Percentiles rank a stretch among this genome's conserved stretches.
Conservation (phyloP, 2,888 invertebrate genomes). For the Gerris lacustris region DNA sequence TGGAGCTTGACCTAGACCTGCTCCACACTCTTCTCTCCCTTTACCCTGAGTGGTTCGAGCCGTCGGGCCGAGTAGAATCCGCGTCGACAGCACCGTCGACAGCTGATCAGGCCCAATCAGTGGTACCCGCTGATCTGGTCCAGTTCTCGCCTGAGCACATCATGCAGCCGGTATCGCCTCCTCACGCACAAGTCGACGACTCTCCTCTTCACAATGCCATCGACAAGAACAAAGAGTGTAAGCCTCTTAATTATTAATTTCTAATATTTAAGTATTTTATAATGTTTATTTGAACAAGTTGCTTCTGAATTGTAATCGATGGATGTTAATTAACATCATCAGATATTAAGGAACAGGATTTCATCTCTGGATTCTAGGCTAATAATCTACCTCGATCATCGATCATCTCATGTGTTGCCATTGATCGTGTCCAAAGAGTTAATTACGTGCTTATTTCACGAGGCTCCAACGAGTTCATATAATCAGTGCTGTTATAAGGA, state of each 20-base stretch:
- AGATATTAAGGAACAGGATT: too few species aligned
- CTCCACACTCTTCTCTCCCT: constrained; percentile 83
- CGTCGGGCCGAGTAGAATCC: constrained; percentile 31
- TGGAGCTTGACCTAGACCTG: constrained; percentile 83
- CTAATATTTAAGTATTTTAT: neutral
- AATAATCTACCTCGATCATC: too few species aligned
- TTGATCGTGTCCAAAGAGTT: too few species aligned
- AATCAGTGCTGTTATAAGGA: too few species aligned
- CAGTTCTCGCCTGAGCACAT: constrained; percentile 22
- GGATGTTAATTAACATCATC: too few species aligned
- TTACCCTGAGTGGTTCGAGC: constrained; percentile 86
- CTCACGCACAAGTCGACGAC: constrained; percentile 86
- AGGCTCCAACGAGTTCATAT: too few species aligned
- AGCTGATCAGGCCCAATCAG: neutral
- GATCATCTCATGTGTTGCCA: too few species aligned
- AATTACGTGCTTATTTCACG: too few species aligned
- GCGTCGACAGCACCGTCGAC: too few species aligned
- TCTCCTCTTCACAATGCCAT: constrained; percentile 84
- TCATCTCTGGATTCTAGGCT: too few species aligned
- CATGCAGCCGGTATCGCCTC: constrained; percentile 54
- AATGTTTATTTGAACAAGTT: too few species aligned
- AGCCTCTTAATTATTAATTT: constrained; percentile 33
- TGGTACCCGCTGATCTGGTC: constrained; percentile 34
- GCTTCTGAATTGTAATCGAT: too few species aligned
- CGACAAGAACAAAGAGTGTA: constrained; percentile 97